Evolutionary conservation across 2,888 invertebrate genomes (phyloP), one percentile per base, ranked within the genome.

Genomic region (Tetragonisca angustula): DNA sequence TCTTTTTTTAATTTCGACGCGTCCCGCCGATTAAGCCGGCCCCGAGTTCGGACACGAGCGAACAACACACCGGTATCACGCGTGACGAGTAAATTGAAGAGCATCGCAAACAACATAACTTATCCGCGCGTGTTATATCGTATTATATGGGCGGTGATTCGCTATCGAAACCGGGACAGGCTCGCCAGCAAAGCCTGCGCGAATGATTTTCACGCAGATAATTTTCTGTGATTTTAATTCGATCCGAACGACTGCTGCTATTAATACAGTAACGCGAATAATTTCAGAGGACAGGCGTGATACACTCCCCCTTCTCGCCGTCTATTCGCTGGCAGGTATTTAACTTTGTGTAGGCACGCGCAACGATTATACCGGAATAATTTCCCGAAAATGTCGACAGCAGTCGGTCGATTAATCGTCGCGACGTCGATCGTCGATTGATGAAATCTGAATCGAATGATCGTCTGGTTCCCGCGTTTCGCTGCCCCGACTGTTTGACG

Each of bases 281-380:
- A 84, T 78, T 84, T 68, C 61, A 36, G 24, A 56, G 19, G 17
- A 43, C 59, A 59, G 15, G 62, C 52, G 59, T 68, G 76, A 71
- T 43, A 67, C 72, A 13, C 59, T 32, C 27, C 27, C 27, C 27
- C 27, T 2, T 2, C 2, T 27, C 27, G 27, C 27, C 27, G 1
- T 27, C 27, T 27, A 27, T 27, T 27, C 78, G 17, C 61, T 67
- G 62, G 32, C 56, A 32, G 67, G 73, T 78, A 64, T 68, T 87
- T 84, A 84, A 87, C 70, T 76, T 73, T 69, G 59, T 68, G 76
- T 62, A 69, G 84, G 56, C 27, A 56, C 76, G 70, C 76, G 76
- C 76, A 78, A 76, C 67, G 72, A 82, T 85, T 85, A 75, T 65
- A 56, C 81, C 75, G 75, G 76, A 81, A 84, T 72, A 77, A 77